Evolutionary conservation across 2,113 vertebrate species (phyloP).

Genomic region (Nycticryphes semicollaris): DNA sequence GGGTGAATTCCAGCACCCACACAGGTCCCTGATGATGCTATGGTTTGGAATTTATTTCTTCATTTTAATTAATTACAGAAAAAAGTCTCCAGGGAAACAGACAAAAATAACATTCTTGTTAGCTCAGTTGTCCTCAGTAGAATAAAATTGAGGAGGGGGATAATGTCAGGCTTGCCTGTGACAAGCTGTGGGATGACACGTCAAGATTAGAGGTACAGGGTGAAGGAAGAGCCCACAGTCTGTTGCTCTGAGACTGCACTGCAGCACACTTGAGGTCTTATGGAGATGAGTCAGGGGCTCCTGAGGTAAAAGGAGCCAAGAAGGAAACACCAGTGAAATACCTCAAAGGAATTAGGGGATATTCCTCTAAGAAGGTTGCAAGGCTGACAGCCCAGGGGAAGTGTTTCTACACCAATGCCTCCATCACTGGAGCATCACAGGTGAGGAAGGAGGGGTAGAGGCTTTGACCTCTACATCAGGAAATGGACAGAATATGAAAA

Average conservation of each 20-base stretch:
- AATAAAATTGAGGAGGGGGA: background rate
- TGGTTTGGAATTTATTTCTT: background rate
- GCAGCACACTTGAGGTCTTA: no score
- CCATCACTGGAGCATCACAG: no score
- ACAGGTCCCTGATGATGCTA: background rate
- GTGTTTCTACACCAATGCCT: background rate
- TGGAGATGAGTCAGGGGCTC: no score
- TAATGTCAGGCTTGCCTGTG: no score
- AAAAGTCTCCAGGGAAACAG: background rate
- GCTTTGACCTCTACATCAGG: background rate
- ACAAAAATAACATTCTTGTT: background rate
- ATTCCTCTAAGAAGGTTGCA: background rate
- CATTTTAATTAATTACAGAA: background rate
- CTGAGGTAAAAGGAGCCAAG: no score
- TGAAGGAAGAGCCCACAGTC: no score
- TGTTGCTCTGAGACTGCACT: no score
- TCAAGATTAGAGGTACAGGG: no score
- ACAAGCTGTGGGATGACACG: no score
- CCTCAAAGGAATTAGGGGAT: background rate
- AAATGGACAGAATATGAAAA: background rate
- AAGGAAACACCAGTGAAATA: background rate
- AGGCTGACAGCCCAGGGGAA: background rate
- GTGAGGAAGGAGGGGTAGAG: background rate
- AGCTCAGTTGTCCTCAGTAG: background rate
- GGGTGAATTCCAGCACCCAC: background rate